Evolutionary conservation across 2,888 invertebrate genomes (phyloP), one percentile per base, ranked within the genome.

Genomic region (Agonum fuliginosum): DNA sequence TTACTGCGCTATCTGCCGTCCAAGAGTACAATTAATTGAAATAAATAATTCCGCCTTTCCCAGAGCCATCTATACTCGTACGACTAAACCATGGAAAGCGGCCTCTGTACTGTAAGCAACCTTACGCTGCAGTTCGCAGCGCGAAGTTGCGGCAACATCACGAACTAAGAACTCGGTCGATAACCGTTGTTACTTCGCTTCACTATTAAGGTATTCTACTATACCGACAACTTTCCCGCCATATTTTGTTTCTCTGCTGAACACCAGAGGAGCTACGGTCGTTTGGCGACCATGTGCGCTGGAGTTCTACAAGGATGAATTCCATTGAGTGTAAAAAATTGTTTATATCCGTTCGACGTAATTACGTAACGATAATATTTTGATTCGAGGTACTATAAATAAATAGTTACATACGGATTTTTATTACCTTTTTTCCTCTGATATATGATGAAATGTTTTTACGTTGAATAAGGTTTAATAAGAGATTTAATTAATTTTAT

Each of bases 321-420:
- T 19, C 10, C 48, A 48, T 19, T 48, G 19, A 48, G 5, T 10
- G 20, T 0, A 54, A 51, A 54, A 54, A 54, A 51, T 48, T 54
- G 54, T 54, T 54, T 54, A 54, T 54, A 24, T 54, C 24, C 24
- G 54, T 24, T 20, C 2, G 20, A n/a, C n/a, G n/a, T n/a, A n/a
- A n/a, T 54, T 24, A 27, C 54, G 20, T 10, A 54, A 54, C 48
- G 5, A 37, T n/a, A 37, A 37, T 37, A 8, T 37, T 37, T 37
- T n/a, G 3, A 48, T 48, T 48, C 1, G 48, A 20, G 2, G 20
- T 20, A 22, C 10, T 54, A 22, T 54, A 22, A 54, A 54, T 12
- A 54, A 54, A 54, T 54, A 54, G 24, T 54, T 54, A 54, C 2
- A n/a, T n/a, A 22, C n/a, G n/a, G n/a, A 54, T 54, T 54, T 54